phyloP scores from a whole-genome alignment of 1,140 invertebrate genomes.

The Temnothorax curvispinosus region DNA sequence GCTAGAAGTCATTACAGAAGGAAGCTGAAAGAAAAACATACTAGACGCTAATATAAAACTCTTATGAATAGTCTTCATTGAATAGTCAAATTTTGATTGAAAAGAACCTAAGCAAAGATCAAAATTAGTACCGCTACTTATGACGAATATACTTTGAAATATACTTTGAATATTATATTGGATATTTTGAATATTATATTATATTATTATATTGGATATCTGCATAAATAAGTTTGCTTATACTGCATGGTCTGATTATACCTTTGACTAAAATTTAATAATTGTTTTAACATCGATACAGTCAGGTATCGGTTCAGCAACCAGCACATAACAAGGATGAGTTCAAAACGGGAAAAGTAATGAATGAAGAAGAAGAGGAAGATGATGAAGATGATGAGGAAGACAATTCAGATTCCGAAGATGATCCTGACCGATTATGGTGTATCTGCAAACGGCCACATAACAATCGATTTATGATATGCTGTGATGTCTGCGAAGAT shows the following conservation, averaged over 20 bases:
- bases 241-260: neutral
- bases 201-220: neutral
- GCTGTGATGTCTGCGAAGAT: constrained; percentile 97
- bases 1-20: too few relatives aligned
- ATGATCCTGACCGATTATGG: constrained; percentile 97
- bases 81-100: too few relatives aligned
- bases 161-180: neutral
- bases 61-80: too few relatives aligned
- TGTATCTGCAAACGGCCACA: constrained; percentile 98
- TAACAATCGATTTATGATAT: constrained; percentile 99
- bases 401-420: constrained; percentile 91
- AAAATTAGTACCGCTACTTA: neutral
- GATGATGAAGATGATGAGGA: constrained; percentile 85
- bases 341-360: neutral
- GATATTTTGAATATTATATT: neutral
- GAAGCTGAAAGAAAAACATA: too few relatives aligned
- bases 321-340: constrained; percentile 49
- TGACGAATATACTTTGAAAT: neutral
- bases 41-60: too few relatives aligned
- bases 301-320: constrained; percentile 42
- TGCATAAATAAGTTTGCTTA: neutral
- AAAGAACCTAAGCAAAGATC: too few relatives aligned
- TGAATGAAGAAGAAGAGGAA: constrained; percentile 77
- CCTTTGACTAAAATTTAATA: neutral
- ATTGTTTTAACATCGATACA: constrained; percentile 34